These are phyloP conservation scores for Synergus gifuensis DNA, from an alignment of 2,888 invertebrate genomes.

Conservation along the genomic window DNA sequence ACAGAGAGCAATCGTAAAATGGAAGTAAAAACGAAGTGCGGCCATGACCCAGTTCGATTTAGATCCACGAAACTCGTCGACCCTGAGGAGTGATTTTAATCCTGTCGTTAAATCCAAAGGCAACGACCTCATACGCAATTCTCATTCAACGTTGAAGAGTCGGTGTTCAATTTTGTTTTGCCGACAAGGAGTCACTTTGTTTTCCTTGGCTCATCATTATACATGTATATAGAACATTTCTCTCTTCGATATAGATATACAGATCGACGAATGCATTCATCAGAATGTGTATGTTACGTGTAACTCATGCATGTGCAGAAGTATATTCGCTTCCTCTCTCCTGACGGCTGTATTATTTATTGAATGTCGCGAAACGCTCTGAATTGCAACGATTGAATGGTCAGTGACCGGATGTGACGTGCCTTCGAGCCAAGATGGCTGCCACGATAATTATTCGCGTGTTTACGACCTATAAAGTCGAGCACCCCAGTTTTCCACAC, in stretches of 20 bases:
- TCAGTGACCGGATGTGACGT: constrained; percentile 74
- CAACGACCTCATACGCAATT: constrained; percentile 53
- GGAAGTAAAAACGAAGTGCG: constrained; percentile 17
- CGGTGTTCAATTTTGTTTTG: constrained; percentile 1
- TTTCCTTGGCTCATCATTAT: constrained; percentile 54
- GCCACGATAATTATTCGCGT: constrained; percentile 70
- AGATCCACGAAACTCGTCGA: constrained; percentile 49
- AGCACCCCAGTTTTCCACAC: constrained; percentile 11
- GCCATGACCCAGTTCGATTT: constrained; percentile 54
- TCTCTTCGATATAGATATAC: constrained; percentile 22
- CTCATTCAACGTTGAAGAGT: not conserved
- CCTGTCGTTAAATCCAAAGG: constrained; percentile 52
- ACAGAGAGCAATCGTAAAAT: not conserved
- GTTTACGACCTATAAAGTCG: constrained; percentile 70
- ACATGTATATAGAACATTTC: too few relatives aligned
- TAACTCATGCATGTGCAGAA: too few relatives aligned
- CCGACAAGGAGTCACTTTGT: constrained; percentile 37
- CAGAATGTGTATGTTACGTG: not conserved
- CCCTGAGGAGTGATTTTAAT: constrained; percentile 27
- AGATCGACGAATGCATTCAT: not conserved
- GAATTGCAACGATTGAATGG: constrained; percentile 71
- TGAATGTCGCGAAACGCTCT: constrained; percentile 51
- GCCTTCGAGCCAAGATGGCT: constrained; percentile 65
- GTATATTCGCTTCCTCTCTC: constrained; percentile 28
- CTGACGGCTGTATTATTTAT: constrained; percentile 63